Evolutionary conservation across 2,113 vertebrate species (phyloP).

Genomic region (Myotis davidii): DNA sequence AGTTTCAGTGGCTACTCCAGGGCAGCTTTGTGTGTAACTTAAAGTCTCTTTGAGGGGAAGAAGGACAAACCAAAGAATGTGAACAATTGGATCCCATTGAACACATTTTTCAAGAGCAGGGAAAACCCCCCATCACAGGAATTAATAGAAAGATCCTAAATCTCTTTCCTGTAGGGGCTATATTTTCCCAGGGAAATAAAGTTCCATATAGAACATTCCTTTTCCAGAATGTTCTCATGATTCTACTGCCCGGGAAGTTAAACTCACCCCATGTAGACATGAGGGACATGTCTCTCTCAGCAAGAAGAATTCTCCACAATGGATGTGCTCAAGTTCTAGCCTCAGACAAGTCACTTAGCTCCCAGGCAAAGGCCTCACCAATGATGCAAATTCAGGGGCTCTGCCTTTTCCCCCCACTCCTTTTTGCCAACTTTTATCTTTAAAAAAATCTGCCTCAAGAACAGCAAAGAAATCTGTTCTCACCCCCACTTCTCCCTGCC

Average conservation of each 20-base stretch:
- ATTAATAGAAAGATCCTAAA: neutral
- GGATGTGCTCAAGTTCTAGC: neutral
- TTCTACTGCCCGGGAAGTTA: neutral
- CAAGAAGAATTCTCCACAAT: neutral
- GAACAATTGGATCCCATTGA: neutral
- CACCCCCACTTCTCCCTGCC: neutral
- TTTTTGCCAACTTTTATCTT: slow-evolving; percentile 9
- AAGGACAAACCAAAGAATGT: neutral
- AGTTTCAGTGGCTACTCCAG: neutral
- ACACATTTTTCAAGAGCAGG: neutral
- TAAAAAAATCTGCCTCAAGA: slow-evolving; percentile 38
- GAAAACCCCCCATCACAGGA: neutral
- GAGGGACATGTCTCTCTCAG: neutral
- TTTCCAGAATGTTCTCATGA: slow-evolving; percentile 34
- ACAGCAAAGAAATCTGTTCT: slow-evolving; percentile 43
- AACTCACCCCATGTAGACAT: neutral
- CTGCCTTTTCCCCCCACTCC: neutral
- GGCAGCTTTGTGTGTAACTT: neutral
- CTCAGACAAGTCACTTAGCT: neutral
- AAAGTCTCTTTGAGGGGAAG: neutral
- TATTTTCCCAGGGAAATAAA: slow-evolving; percentile 5
- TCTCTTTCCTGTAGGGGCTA: neutral
- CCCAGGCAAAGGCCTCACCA: neutral
- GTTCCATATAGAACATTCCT: slow-evolving; percentile 51
- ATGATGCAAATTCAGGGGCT: neutral